Conservation (phyloP, 2,888 invertebrate species). For the Thecophora atra region DNA sequence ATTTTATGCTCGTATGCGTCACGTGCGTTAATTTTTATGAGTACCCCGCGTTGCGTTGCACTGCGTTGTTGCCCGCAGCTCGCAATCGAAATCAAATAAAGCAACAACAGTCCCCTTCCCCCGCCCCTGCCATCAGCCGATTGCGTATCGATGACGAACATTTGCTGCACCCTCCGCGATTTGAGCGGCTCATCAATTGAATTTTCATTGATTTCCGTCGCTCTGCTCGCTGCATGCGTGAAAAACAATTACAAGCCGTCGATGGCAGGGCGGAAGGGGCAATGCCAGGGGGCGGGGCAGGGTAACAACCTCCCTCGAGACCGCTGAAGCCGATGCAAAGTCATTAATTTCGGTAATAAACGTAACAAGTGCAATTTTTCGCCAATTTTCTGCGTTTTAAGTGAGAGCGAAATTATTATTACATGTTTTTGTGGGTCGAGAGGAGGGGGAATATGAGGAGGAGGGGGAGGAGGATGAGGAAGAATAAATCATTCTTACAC, state of each 20-base stretch:
- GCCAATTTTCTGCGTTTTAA: slow-evolving; percentile 23
- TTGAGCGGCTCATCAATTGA: neutral
- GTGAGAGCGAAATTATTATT: slow-evolving; percentile 12
- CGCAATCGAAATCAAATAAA: slow-evolving; percentile 24
- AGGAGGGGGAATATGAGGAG: too few relatives aligned
- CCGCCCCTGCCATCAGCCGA: neutral
- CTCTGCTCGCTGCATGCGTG: slow-evolving; percentile 6
- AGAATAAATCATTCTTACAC: slow-evolving; percentile 2
- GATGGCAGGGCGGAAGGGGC: neutral
- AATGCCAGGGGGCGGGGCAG: neutral
- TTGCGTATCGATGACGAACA: slow-evolving; percentile 9
- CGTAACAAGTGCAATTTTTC: slow-evolving; percentile 46
- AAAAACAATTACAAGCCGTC: neutral
- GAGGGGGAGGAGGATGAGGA: too few relatives aligned
- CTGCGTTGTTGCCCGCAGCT: neutral
- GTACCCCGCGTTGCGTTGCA: neutral
- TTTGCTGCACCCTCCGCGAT: neutral
- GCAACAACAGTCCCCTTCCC: neutral
- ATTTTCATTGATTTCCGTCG: slow-evolving; percentile 2
- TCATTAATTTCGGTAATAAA: slow-evolving; percentile 45
- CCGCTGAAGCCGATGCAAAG: neutral
- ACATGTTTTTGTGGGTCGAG: neutral
- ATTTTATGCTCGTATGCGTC: slow-evolving; percentile 30
- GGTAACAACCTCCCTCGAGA: neutral
- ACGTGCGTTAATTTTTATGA: slow-evolving; percentile 23